Evolutionary conservation across 1,140 invertebrate species (phyloP), one percentile per base, ranked within the genome.

Genomic region (Whitmania pigra): DNA sequence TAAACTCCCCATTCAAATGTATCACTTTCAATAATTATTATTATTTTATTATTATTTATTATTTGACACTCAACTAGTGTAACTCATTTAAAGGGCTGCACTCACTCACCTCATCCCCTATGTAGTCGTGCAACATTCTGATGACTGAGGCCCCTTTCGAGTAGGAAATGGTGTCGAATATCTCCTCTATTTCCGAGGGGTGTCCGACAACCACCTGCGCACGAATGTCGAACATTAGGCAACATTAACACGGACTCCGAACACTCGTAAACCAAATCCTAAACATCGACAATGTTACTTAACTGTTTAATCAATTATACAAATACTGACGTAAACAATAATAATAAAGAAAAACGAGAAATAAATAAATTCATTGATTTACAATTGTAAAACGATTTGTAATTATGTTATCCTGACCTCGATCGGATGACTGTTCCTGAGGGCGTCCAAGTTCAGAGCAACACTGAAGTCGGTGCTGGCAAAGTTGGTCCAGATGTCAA

Each of bases 71-170:
- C 31, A 36, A 36, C 31, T 36, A 2, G 6, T 36, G 31, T 6
- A 36, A 36, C 31, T 36, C 31, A 36, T 36, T 36, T 6, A 6
- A 49, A 17, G 43, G 43, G 43, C 43, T 11, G 43, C 5, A 49
- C 15, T 49, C 13, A 11, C 36, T 27, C 27, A 72, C 69, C 53
- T 40, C 27, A 68, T 95, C 92, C 15, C 94, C 94, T 77, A 99
- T 91, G 77, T 94, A 97, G 77, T 89, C 88, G 79, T 96, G 92
- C 55, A 99, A 83, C 96, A 99, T 99, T 76, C 94, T 86, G 68
- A 98, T 97, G 2, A 98, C 88, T 49, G 91, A 92, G 0, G 83
- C 81, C n/a, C 85, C 83, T 75, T 85, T 85, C 71, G 80, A 80
- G 76, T 85, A 85, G 13, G 84, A 84, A 69, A 85, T 85, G 25